Conservation (phyloP, 2,113 vertebrate species). For the Accipiter cooperii region DNA sequence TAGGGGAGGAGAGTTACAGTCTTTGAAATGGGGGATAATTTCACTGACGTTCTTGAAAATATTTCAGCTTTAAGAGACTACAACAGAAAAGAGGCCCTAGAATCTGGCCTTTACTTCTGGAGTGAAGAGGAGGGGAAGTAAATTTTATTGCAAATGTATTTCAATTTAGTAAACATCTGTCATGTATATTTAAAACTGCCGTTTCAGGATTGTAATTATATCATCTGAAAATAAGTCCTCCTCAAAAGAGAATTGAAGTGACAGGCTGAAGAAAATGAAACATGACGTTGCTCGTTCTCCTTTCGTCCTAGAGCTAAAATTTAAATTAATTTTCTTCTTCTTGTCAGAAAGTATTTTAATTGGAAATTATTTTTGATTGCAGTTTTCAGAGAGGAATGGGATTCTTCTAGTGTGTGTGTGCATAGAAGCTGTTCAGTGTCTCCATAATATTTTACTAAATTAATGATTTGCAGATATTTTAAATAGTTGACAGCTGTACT, state of each 20-base stretch:
- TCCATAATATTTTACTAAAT: slow-evolving; percentile 31
- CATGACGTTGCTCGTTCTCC: slow-evolving; percentile 46
- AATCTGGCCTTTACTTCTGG: background rate
- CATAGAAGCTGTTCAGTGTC: background rate
- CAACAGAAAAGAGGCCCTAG: background rate
- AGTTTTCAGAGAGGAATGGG: background rate
- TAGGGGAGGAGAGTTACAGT: background rate
- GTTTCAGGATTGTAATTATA: slow-evolving; percentile 64
- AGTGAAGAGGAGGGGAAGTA: background rate
- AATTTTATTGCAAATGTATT: background rate
- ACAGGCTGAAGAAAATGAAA: slow-evolving; percentile 67
- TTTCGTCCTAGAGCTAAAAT: slow-evolving; percentile 59
- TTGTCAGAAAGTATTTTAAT: slow-evolving; percentile 68
- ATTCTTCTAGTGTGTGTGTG: background rate
- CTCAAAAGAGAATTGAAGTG: slow-evolving; percentile 60
- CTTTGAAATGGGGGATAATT: background rate
- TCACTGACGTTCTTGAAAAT: background rate
- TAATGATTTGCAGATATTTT: background rate
- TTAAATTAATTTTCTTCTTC: slow-evolving; percentile 67
- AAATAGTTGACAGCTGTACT: background rate
- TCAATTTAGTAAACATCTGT: slow-evolving; percentile 67
- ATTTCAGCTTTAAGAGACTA: background rate
- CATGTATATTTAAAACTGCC: slow-evolving; percentile 63
- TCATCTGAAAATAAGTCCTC: slow-evolving; percentile 61
- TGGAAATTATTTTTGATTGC: slow-evolving; percentile 68